Base-by-base conservation (phyloP, 2,797 vertebrate species). In the Onychomys arenicola region DNA sequence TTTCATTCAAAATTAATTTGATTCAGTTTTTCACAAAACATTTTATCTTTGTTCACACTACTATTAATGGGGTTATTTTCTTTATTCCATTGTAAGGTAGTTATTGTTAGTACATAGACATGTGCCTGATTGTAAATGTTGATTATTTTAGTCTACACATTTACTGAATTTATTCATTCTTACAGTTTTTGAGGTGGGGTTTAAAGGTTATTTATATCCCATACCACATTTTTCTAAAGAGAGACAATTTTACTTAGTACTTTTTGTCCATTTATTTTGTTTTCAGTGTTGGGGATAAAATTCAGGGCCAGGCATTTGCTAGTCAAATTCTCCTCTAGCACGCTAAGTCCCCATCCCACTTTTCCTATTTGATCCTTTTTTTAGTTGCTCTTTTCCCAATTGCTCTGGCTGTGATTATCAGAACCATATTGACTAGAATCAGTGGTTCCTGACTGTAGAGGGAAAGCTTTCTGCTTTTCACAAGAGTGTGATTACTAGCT, bases 21-120 rank as follows among this genome's bases (percentile, higher is more conserved):
- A 82, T 46, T 81, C 25, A 95, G 76, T 93, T 69, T 93, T 63
- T 37, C 81, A 57, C 73, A 91, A 95, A 93, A 17, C 83, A 43
- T 61, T 17, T 88, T 90, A 90, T 40, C 89, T 29, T 49, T 77
- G 52, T 95, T 77, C 17, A 69, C 43, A 59, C 5, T 52, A 69
- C 52, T 9, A 17, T 82, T 40, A 71, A 46, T 77, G 43, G 23
- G 19, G 55, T 83, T 76, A 0, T 77, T 83, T 29, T 43, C 81
- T 83, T 63, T 92, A 94, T 83, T 71, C 37, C 11, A 8, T 78
- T 87, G 69, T 78, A 25, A 55, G 78, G 61, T 43, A 29, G 57
- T 91, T 29, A 5, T 78, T 89, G 43, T 16, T 55, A 40, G 13
- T 83, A 3, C 43, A 67, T 37, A 80, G 9, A 84, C 78, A 95